Evolutionary conservation across 2,113 vertebrate genomes (phyloP).

Genomic region (Aplodontia rufa): DNA sequence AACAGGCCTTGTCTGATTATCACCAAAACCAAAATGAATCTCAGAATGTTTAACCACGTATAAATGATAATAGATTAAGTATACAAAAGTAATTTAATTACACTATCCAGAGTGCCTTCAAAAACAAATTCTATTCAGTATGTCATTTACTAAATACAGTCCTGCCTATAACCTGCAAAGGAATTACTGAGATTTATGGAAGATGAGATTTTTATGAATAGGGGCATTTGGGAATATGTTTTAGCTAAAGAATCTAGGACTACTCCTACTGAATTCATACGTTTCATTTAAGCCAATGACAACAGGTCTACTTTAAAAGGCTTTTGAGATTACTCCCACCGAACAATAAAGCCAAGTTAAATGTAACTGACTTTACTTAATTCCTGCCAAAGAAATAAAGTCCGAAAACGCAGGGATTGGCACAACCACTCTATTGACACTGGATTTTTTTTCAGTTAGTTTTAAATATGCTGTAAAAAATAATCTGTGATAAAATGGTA

Average conservation of each 20-base stretch:
- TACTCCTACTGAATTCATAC: background rate
- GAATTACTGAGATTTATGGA: conserved; percentile 39
- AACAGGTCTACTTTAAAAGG: conserved; percentile 24
- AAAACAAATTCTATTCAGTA: background rate
- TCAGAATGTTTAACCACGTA: conserved; percentile 1
- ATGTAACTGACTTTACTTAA: background rate
- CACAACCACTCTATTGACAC: background rate
- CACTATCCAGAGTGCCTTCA: background rate
- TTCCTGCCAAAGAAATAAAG: background rate
- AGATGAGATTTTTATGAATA: conserved; percentile 4
- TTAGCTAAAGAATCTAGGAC: background rate
- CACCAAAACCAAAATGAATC: conserved; percentile 3
- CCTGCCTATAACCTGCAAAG: background rate
- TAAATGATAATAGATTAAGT: conserved; percentile 5
- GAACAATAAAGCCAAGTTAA: conserved; percentile 33
- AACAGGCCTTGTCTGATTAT: background rate
- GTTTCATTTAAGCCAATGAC: conserved; percentile 1
- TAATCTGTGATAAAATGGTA: background rate
- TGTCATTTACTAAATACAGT: conserved; percentile 7
- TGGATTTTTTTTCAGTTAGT: background rate
- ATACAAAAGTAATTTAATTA: conserved; percentile 30
- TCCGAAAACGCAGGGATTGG: background rate
- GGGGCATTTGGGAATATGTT: background rate
- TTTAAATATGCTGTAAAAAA: background rate
- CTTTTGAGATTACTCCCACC: background rate